Conservation (phyloP, 2,797 vertebrate genomes). For the Chaetodon trifasciatus region DNA sequence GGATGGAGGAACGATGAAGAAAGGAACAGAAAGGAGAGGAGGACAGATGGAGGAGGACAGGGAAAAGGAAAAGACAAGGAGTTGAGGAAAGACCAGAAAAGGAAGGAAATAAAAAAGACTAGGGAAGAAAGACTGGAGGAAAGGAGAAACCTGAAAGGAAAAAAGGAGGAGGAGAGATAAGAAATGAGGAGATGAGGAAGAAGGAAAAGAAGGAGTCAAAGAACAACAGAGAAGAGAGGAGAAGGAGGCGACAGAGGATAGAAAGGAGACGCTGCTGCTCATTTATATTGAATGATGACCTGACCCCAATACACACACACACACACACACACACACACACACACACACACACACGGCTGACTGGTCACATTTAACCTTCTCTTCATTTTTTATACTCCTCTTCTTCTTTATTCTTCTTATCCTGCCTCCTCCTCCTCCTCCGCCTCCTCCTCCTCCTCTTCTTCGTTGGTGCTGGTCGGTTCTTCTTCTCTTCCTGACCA, state of each 20-base stretch:
- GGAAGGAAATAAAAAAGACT: not conserved
- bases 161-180: not conserved
- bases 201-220: not conserved
- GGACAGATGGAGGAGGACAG: no score
- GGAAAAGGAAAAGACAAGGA: not conserved
- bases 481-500: not conserved
- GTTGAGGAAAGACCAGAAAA: not conserved
- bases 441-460: not conserved
- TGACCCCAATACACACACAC: constrained; percentile 41
- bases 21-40: not conserved
- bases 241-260: not conserved
- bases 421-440: not conserved
- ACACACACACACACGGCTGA: constrained; percentile 17
- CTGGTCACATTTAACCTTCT: constrained; percentile 21
- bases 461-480: no score
- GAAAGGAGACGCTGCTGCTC: constrained; percentile 18
- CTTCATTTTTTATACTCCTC: not conserved
- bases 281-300: constrained; percentile 50
- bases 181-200: no score
- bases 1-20: no score
- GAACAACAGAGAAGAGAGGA: not conserved
- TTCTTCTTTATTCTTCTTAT: not conserved
- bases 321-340: constrained; percentile 18
- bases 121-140: not conserved
- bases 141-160: no score